phyloP scores from a whole-genome alignment of 2,797 vertebrate genomes.

The Eulemur rubriventer region DNA sequence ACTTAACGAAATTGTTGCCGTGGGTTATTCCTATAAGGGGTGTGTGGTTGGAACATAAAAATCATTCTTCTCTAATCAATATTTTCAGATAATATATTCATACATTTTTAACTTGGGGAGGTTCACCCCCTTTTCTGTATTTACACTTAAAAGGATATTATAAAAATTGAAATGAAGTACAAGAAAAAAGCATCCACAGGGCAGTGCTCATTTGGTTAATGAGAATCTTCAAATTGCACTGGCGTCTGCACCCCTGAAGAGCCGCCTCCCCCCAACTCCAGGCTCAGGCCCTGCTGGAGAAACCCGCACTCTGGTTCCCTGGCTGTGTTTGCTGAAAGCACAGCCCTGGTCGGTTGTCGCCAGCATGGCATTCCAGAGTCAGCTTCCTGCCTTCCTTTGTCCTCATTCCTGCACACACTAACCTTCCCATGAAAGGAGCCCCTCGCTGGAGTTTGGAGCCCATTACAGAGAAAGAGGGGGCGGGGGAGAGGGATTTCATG shows the following conservation, averaged over 20 bases:
- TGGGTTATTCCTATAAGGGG: background rate
- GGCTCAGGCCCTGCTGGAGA: background rate
- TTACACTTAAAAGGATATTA: conserved; percentile 17
- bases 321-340: conserved; percentile 60
- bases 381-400: conserved; percentile 78
- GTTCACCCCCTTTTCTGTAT: conserved; percentile 38
- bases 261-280: background rate
- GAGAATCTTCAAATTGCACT: background rate
- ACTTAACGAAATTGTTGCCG: background rate
- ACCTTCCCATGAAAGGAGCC: conserved; percentile 74
- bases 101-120: conserved; percentile 35
- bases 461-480: conserved; percentile 74
- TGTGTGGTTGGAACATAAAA: background rate
- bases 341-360: conserved; percentile 25
- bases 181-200: background rate
- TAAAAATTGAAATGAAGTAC: background rate
- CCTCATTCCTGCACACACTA: conserved; percentile 75
- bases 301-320: conserved; percentile 3
- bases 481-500: conserved; percentile 75
- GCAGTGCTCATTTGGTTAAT: background rate
- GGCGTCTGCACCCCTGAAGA: conserved; percentile 4
- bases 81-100: conserved; percentile 26
- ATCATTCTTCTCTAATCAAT: conserved; percentile 22
- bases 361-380: conserved; percentile 68
- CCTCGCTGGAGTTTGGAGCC: conserved; percentile 72